Evolutionary conservation across 2,113 vertebrate genomes (phyloP).

Genomic region (Ornithorhynchus anatinus): DNA sequence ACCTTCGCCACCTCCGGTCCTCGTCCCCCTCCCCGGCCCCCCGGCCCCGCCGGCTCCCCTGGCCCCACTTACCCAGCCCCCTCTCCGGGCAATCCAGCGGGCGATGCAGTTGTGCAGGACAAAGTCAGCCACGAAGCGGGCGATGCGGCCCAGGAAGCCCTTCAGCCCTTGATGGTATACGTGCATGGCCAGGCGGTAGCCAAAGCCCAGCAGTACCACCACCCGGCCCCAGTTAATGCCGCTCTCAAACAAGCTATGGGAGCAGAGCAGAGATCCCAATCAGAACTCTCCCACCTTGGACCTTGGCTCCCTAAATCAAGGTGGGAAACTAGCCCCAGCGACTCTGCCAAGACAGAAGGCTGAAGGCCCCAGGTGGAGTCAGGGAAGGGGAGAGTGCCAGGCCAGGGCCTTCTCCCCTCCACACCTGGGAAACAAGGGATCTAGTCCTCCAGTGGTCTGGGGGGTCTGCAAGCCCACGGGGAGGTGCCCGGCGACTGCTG

Average conservation of each 20-base stretch:
- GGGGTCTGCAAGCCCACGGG: too few species aligned
- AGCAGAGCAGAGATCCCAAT: background rate
- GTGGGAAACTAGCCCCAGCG: background rate
- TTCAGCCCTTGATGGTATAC: constrained; percentile 71
- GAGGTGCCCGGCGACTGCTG: too few species aligned
- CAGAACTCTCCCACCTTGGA: background rate
- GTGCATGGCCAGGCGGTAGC: constrained; percentile 79
- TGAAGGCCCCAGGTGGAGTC: background rate
- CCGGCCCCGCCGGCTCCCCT: background rate
- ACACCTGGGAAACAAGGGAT: too few species aligned
- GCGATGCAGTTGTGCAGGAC: constrained; percentile 69
- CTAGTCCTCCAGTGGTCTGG: too few species aligned
- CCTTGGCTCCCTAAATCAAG: fast-evolving
- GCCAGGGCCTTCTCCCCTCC: too few species aligned
- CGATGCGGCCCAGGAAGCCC: constrained; percentile 73
- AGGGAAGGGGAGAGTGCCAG: too few species aligned
- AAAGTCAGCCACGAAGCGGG: constrained; percentile 57
- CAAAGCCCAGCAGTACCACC: constrained; percentile 76
- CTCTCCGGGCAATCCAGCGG: constrained; percentile 76
- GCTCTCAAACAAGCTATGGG: constrained; percentile 75
- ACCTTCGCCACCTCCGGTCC: background rate
- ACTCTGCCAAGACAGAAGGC: background rate
- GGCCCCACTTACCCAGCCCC: constrained; percentile 78
- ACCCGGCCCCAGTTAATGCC: constrained; percentile 83
- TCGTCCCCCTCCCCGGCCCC: fast-evolving